These are phyloP conservation scores for Heterocephalus glaber DNA, from an alignment of 2,113 vertebrate genomes.

Conservation along the genomic window DNA sequence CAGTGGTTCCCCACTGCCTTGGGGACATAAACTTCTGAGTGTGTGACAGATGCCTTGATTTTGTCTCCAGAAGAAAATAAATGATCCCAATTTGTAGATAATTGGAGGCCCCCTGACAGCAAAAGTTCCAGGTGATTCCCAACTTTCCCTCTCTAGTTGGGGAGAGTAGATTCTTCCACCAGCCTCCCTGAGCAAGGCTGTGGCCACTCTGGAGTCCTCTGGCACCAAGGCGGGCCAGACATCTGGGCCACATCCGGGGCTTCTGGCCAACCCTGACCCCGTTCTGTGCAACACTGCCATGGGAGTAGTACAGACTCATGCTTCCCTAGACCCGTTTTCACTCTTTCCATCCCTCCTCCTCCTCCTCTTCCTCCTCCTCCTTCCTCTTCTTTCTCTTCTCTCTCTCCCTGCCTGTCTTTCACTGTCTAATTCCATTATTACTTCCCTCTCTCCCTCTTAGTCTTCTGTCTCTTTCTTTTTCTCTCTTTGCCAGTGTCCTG, in stretches of 20 bases:
- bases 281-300: not conserved
- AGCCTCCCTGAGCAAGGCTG: not conserved
- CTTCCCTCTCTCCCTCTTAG: too few relatives aligned
- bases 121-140: not conserved
- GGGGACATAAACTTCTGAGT: not conserved
- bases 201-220: not conserved
- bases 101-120: too few relatives aligned
- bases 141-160: not conserved
- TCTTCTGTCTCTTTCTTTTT: not conserved
- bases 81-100: not conserved
- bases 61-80: not conserved
- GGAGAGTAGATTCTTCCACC: too few relatives aligned
- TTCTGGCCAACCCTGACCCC: not conserved
- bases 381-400: too few relatives aligned
- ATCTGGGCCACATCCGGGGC: conserved; percentile 51
- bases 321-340: not conserved
- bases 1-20: not conserved
- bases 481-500: not conserved
- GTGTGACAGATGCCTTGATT: not conserved
- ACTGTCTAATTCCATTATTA: too few relatives aligned
- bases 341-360: rapidly evolving
- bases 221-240: not conserved
- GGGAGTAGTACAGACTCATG: too few relatives aligned
- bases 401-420: not conserved
- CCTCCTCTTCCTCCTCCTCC: rapidly evolving